Base-by-base conservation (phyloP, 2,113 vertebrate species). In the Zosterops pallidus region DNA sequence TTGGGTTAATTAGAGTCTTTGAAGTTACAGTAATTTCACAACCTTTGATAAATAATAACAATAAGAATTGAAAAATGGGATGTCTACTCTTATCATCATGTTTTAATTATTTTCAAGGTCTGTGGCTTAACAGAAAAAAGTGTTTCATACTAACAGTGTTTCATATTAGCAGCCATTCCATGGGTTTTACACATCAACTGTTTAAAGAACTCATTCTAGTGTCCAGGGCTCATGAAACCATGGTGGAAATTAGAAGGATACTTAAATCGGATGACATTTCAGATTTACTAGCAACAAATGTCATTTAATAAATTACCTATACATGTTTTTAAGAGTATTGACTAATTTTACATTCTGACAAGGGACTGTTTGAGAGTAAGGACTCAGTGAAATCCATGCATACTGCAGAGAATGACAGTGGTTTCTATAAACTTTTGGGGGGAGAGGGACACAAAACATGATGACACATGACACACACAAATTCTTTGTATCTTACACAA, bases 1-100 rank as follows among this genome's bases (percentile, higher is more conserved):
- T 87, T 56, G 39, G 31, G 24, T 87, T 94, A 72, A 68, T 93
- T 63, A 50, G 37, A 35, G 26, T 78, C 52, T 92, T 86, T 69
- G 62, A 90, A 64, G 62, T 92, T 53, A 7, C 18, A 80, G 49
- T 89, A 24, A 65, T 92, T 88, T 83, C 33, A 88, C 19, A 67
- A 18, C 10, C 17, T 35, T 35, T 74, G 59, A 71, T 83, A 78
- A 83, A 86, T 83, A 86, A 67, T 69, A 68, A 67, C 65, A 81
- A 47, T 41, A 44, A 28, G 42, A 69, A 26, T 26, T 44, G 52
- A 14, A 69, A 94, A 79, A 47, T 52, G 9, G 5, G 21, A 53
- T 23, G 3, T 68, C 22, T 78, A 3, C 20, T 72, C 46, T 60
- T 88, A 50, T 19, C 10, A 23, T 69, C 5, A 12, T 44, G 19